phyloP scores from a whole-genome alignment of 35 echinoderm and acorn worm species.

The Anneissia japonica region DNA sequence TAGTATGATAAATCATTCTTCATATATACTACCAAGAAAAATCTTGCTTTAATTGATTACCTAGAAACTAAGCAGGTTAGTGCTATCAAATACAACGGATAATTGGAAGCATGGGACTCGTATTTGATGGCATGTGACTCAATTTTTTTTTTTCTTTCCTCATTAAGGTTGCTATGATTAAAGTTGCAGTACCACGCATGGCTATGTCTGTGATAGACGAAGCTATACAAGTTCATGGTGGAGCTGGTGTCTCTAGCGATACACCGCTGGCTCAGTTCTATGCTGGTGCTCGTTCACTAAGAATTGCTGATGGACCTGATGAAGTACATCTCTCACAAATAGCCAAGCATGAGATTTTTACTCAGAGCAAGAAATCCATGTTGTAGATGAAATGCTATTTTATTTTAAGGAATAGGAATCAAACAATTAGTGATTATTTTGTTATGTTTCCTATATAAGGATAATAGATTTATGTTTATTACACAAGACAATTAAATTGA shows the following conservation, averaged over 20 bases:
- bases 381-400: slow-evolving; percentile 37
- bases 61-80: no score
- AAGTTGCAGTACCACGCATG: slow-evolving; percentile 79
- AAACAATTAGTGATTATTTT: no score
- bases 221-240: slow-evolving; percentile 92
- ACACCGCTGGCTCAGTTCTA: slow-evolving; percentile 65
- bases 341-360: slow-evolving; percentile 58
- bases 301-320: slow-evolving; percentile 91
- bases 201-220: slow-evolving; percentile 55
- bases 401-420: no score
- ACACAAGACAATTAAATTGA: no score
- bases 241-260: slow-evolving; percentile 71
- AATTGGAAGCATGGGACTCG: no score
- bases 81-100: no score
- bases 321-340: slow-evolving; percentile 77
- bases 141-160: no score
- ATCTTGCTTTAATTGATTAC: no score
- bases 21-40: neutral
- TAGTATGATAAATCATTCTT: neutral
- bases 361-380: slow-evolving; percentile 66
- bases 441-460: no score
- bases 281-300: slow-evolving; percentile 46
- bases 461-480: no score
- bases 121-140: no score
- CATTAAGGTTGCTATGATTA: slow-evolving; percentile 92